phyloP scores from a whole-genome alignment of 2,797 vertebrate species.

The Mormyrus proboscirostris region DNA sequence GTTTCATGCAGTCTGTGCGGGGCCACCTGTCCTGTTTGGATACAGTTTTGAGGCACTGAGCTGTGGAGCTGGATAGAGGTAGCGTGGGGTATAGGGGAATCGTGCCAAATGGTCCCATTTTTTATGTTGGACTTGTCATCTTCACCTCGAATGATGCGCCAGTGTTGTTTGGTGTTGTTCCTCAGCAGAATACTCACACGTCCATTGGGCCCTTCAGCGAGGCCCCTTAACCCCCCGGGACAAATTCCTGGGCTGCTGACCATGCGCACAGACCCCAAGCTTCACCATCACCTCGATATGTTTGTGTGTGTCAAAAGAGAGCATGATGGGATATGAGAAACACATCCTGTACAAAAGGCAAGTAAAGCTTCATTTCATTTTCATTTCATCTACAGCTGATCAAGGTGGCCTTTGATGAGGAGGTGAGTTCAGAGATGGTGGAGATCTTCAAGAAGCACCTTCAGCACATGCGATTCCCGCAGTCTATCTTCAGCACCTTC shows the following conservation, averaged over 20 bases:
- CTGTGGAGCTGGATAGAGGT: background rate
- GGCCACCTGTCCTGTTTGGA: slow-evolving; percentile 28
- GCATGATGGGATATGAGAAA: background rate
- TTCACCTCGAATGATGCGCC: background rate
- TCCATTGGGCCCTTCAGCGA: background rate
- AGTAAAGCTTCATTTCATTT: background rate
- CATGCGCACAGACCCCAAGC: background rate
- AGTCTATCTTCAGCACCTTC: slow-evolving; percentile 88
- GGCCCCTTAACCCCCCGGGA: background rate
- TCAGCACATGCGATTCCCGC: slow-evolving; percentile 90
- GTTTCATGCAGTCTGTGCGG: slow-evolving; percentile 20
- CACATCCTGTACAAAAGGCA: background rate
- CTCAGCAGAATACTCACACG: background rate
- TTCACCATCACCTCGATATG: background rate
- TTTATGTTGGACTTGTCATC: background rate
- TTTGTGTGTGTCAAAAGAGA: background rate
- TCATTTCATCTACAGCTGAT: slow-evolving; percentile 67
- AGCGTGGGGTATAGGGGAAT: background rate
- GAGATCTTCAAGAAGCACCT: slow-evolving; percentile 96
- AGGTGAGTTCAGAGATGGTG: slow-evolving; percentile 91
- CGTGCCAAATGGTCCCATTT: background rate
- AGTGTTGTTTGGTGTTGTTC: background rate
- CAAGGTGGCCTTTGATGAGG: slow-evolving; percentile 96
- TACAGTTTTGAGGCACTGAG: slow-evolving; percentile 36
- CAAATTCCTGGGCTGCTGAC: background rate